Conservation (phyloP, 2,113 vertebrate species). For the Nymphicus hollandicus region DNA sequence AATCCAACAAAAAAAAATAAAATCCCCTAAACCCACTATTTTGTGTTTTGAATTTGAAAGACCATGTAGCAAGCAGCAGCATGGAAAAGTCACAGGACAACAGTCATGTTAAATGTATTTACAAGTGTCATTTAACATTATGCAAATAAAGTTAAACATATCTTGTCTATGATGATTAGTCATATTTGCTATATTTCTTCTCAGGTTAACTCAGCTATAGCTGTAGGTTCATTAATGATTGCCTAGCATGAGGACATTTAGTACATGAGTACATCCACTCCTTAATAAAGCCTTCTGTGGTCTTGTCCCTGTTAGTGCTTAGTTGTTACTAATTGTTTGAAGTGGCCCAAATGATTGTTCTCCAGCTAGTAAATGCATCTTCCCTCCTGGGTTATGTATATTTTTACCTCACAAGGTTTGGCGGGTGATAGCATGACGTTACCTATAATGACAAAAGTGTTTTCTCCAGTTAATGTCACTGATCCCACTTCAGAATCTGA, state of each 20-base stretch:
- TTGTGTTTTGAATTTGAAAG: not conserved
- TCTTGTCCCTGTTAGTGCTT: not conserved
- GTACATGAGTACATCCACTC: not conserved
- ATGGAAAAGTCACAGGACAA: not conserved
- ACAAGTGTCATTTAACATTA: not conserved
- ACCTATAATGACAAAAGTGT: not conserved
- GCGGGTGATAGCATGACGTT: accelerated
- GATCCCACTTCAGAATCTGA: not conserved
- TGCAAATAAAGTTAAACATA: not conserved
- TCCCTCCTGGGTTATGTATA: not conserved
- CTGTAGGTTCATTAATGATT: not conserved
- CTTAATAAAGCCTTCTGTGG: not conserved
- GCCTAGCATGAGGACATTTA: not conserved
- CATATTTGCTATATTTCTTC: not conserved
- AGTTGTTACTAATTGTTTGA: not conserved
- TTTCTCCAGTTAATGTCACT: not conserved
- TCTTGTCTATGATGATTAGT: not conserved
- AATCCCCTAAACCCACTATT: not conserved
- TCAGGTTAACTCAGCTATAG: not conserved
- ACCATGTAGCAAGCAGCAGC: not conserved
- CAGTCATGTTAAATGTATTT: not conserved
- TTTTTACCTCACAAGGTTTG: not conserved
- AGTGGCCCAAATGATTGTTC: not conserved
- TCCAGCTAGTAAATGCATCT: not conserved
- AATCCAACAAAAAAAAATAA: not conserved